Base-by-base conservation (phyloP, 2,797 vertebrate species). In the Diplodus sargus region DNA sequence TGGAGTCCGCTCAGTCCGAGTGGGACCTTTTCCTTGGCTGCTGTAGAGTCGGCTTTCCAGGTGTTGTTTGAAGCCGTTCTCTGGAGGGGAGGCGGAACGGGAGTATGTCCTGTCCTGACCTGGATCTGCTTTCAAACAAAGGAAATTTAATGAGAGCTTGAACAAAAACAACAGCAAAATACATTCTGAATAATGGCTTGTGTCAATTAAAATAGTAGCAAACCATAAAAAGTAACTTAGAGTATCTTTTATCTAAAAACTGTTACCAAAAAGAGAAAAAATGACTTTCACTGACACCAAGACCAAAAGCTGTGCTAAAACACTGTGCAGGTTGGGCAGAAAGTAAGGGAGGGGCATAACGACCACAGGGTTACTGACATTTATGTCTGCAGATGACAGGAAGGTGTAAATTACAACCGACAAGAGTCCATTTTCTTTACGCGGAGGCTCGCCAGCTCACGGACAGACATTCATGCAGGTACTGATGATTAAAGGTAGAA, bases 21-120 rank as follows among this genome's bases (percentile, higher is more conserved):
- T 95, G 3, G 95, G 93, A 30, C 96, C 97, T 92, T 92, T 97
- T 7, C 97, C 97, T 88, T 97, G 98, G 91, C 97, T 97, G 81
- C 92, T 92, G 88, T 96, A 97, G 0, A 97, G 70, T 4, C 92
- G 95, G 4, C 93, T 91, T 70, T 96, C 97, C 14, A 87, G 7
- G 28, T 93, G 90, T 3, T 95, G 95, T 66, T 92, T 95, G 87
- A 97, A 95, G 42, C 95, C 96, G 0, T 96, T 97, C 42, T 94
- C 94, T 15, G 95, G 93, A 49, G 96, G 95, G 1, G 95, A 96
- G 23, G 67, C 91, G 0, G 96, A 96, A 63, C 95, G 94, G 4
- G 95, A 95, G 77, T 92, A 92, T 39, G 73, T 76, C 60, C 91
- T 87, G 60, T 95, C 95, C 3, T 92, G 85, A 51, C 30, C 76